Evolutionary conservation across 1,140 invertebrate genomes (phyloP), one percentile per base, ranked within the genome.

Genomic region (Drosophila bocqueti): DNA sequence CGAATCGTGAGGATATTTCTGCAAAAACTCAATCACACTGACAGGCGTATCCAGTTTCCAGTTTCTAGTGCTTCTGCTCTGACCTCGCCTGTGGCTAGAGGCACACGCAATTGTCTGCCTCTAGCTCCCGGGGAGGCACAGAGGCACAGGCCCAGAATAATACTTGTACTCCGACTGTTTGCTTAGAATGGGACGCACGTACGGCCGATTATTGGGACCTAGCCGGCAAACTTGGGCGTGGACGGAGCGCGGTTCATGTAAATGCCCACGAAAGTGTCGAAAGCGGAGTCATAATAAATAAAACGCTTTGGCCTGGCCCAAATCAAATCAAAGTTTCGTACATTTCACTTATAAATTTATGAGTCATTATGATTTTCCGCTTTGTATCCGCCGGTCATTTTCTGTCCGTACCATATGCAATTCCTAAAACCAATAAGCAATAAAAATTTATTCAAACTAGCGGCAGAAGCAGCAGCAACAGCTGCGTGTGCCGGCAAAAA

Each of bases 131-230:
- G 45, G 24, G 29, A 50, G 54, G 52, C n/a, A 21, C 42, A 24
- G 50, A 8, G 31, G 50, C 34, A 21, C 21, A 26, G 54, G 13
- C 31, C 29, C 38, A 68, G 68, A 72, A 60, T 46, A 73, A 73
- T 49, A 61, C 54, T 57, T 57, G 54, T 40, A 26, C 67, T 45
- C 38, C 38, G 67, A 0, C 67, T 72, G 54, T 73, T 61, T 74
- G 63, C 59, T 87, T 89, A 59, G 74, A 52, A 89, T 89, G 85
- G 66, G 80, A 50, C 74, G 74, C 85, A 89, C 84, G 84, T 89
- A 89, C 67, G 47, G 36, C 63, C 85, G 84, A 89, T 89, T 89
- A 89, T 79, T 76, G 57, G 63, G 49, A 71, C 73, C 84, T 68
- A 89, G 47, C 76, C 84, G 62, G 64, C 72, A 73, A 75, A 80